These are phyloP conservation scores for Petromus typicus DNA, from an alignment of 2,113 vertebrate genomes.

Conservation along the genomic window DNA sequence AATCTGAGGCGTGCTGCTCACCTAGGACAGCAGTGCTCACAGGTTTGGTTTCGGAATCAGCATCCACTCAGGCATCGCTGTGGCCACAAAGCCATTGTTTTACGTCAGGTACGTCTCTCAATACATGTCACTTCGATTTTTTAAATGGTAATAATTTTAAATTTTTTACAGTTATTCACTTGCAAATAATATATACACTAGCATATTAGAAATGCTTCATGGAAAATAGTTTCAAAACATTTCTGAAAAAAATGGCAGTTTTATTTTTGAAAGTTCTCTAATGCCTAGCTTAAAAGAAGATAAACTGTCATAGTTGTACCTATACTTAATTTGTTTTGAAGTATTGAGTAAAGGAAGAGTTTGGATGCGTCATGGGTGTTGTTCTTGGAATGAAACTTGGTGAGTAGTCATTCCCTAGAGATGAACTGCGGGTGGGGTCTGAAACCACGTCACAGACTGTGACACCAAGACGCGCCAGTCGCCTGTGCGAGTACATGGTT, in stretches of 20 bases:
- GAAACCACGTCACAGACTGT: too few relatives aligned
- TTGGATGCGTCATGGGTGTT: background rate
- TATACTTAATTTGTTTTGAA: background rate
- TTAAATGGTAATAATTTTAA: background rate
- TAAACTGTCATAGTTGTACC: background rate
- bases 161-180: background rate
- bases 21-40: background rate
- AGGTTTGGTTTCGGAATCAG: background rate
- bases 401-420: background rate
- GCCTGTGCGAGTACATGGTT: too few relatives aligned
- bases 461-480: too few relatives aligned
- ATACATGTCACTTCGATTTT: background rate
- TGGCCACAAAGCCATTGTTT: background rate
- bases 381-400: background rate
- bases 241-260: background rate
- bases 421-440: background rate
- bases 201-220: background rate
- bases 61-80: background rate
- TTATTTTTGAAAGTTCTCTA: background rate
- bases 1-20: background rate
- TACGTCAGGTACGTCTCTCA: background rate
- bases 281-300: background rate
- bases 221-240: background rate
- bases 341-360: background rate
- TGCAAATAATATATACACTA: background rate